phyloP scores from a whole-genome alignment of 2,888 invertebrate species.

The Caenorhabditis virilis region DNA sequence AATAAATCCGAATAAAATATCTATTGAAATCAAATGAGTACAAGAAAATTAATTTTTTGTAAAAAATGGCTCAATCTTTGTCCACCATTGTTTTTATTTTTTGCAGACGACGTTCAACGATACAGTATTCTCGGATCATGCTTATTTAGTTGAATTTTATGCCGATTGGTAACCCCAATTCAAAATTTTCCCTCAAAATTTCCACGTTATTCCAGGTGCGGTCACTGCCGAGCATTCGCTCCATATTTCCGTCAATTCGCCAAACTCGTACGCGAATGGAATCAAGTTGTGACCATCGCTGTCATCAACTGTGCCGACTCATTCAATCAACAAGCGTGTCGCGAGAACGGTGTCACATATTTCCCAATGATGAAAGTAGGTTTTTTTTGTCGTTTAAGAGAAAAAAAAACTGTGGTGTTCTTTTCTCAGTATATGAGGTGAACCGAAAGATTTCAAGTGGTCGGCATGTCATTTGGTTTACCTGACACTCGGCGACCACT shows the following conservation, averaged over 20 bases:
- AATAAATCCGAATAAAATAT: no score
- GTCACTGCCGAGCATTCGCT: slow-evolving; percentile 88
- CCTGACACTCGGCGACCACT: not conserved
- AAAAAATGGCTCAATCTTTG: slow-evolving; percentile 2
- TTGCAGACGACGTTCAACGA: slow-evolving; percentile 63
- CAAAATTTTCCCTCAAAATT: no score
- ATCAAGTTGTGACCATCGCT: slow-evolving; percentile 49
- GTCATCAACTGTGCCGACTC: slow-evolving; percentile 67
- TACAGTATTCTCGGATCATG: slow-evolving; percentile 73
- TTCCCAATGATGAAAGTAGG: slow-evolving; percentile 66
- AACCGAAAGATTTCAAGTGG: not conserved
- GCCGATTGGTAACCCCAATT: slow-evolving; percentile 78
- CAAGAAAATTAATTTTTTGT: not conserved
- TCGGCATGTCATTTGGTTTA: not conserved
- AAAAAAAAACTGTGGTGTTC: no score
- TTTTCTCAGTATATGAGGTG: no score
- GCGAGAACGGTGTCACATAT: slow-evolving; percentile 62
- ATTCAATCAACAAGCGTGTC: slow-evolving; percentile 61
- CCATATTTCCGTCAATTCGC: slow-evolving; percentile 83
- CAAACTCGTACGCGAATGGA: slow-evolving; percentile 66
- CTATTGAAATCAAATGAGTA: no score
- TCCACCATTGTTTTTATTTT: not conserved
- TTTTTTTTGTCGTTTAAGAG: no score
- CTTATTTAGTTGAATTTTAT: slow-evolving; percentile 83
- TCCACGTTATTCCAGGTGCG: slow-evolving; percentile 80